Conservation (phyloP, 1,140 invertebrate genomes). For the Gryon sp. region DNA sequence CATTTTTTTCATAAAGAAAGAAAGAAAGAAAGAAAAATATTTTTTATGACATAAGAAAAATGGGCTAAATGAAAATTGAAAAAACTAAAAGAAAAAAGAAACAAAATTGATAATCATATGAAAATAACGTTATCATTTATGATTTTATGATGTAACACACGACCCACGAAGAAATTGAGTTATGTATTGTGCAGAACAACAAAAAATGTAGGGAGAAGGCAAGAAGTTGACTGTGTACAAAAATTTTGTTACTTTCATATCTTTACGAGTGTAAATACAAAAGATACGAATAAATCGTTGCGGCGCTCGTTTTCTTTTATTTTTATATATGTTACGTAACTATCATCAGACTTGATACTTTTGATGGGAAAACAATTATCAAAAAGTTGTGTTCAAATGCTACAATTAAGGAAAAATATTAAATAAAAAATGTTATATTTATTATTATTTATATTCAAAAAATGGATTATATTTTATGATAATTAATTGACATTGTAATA, state of each 20-base stretch:
- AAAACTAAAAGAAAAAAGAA: slow-evolving; percentile 3
- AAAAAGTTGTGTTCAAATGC: too few species aligned
- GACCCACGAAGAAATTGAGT: slow-evolving; percentile 14
- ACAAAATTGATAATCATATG: slow-evolving; percentile 38
- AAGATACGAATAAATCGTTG: slow-evolving; percentile 59
- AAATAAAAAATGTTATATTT: too few species aligned
- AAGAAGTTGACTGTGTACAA: slow-evolving; percentile 26
- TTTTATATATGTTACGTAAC: slow-evolving; percentile 61
- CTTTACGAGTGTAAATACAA: slow-evolving; percentile 74
- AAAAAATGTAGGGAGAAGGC: not conserved
- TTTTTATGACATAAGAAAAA: not conserved
- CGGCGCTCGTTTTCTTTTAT: slow-evolving; percentile 35
- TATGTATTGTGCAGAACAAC: not conserved
- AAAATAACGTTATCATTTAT: slow-evolving; percentile 52
- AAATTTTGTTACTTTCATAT: slow-evolving; percentile 61
- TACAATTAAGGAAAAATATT: too few species aligned
- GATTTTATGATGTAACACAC: slow-evolving; percentile 36
- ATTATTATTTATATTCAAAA: too few species aligned
- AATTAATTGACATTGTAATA: too few species aligned
- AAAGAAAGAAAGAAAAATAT: too few species aligned
- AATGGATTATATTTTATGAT: too few species aligned
- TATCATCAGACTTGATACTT: slow-evolving; percentile 16
- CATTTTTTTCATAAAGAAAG: too few species aligned
- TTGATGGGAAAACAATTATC: not conserved
- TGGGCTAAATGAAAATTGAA: not conserved